Base-by-base conservation (phyloP, 2,888 invertebrate genomes). In the Lasioglossum lativentre region DNA sequence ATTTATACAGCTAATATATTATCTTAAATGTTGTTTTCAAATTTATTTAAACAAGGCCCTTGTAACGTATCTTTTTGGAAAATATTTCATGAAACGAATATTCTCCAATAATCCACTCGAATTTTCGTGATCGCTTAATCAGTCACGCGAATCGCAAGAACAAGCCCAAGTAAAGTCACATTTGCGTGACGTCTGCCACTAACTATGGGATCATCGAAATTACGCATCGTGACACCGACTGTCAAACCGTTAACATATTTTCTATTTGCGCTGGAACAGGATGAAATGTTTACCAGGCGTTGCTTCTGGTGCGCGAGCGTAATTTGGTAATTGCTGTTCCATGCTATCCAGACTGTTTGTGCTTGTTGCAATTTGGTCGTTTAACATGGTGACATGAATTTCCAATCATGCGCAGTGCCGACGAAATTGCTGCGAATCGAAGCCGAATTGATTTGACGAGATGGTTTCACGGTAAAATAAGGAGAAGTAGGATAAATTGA, bases 251-350 rank as follows among this genome's bases (percentile, higher is more conserved):
- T 56, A 56, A 56, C 56, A 56, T 56, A 30, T 63, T 63, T 30
- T 63, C 30, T 63, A 66, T 30, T 34, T 34, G 12, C 66, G 66
- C 3, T 34, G 8, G 27, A 10, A 19, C n/a, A 2, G 45, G 19
- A 19, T 30, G 19, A 30, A 30, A 47, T 47, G 30, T 72, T 30
- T 23, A 47, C 47, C 30, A 47, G 16, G 12, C 47, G 30, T 40
- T 45, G 30, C 19, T 19, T 19, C 14, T 30, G 27, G 45, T 47
- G 23, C 34, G 47, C 19, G 12, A 23, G 4, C 34, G 73, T 73
- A 73, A 73, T 73, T 73, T 73, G 72, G 72, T 72, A 73, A 73
- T 73, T 73, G 73, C 73, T 52, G 47, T 73, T 73, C 47, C 73
- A 23, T 47, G 73, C 47, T 73, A 47, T 23, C 34, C 42, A 19